phyloP scores from a whole-genome alignment of 2,797 vertebrate genomes.

The Zenarchopterus dispar region DNA sequence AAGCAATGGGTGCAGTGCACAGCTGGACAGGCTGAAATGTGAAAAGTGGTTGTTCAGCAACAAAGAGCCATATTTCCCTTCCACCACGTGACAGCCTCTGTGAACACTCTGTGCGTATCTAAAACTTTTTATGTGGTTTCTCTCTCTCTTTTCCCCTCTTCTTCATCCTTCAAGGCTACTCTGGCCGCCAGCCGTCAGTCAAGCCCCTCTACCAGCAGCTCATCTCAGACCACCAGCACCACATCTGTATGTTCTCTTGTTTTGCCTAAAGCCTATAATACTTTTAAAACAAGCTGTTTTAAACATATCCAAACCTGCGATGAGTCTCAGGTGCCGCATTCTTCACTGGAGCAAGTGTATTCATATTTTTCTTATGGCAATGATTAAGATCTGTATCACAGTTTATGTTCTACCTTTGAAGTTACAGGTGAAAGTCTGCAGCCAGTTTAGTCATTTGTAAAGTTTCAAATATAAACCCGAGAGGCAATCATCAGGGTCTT shows the following conservation, averaged over 20 bases:
- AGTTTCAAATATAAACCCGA: neutral
- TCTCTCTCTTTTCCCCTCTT: neutral
- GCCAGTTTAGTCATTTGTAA: no score
- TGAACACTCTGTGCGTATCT: constrained; percentile 1
- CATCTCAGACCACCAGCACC: constrained; percentile 87
- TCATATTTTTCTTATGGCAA: neutral
- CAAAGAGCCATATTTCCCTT: constrained; percentile 16
- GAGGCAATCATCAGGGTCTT: neutral
- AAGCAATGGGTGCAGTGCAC: neutral
- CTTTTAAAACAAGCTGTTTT: neutral
- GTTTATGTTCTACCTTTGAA: neutral
- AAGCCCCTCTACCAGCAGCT: constrained; percentile 89
- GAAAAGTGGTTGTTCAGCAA: constrained; percentile 1
- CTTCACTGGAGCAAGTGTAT: neutral
- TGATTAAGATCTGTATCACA: neutral
- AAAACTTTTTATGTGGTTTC: neutral
- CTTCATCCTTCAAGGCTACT: constrained; percentile 83
- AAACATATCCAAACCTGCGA: neutral
- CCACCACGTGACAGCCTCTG: constrained; percentile 1
- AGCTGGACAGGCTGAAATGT: neutral
- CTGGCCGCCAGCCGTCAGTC: constrained; percentile 94
- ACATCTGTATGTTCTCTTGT: constrained; percentile 64
- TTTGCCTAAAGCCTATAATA: neutral
- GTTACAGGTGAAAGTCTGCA: no score
- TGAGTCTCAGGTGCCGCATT: neutral